These are phyloP conservation scores for Lucifuga dentata DNA, from an alignment of 2,113 vertebrate genomes.

Conservation along the genomic window DNA sequence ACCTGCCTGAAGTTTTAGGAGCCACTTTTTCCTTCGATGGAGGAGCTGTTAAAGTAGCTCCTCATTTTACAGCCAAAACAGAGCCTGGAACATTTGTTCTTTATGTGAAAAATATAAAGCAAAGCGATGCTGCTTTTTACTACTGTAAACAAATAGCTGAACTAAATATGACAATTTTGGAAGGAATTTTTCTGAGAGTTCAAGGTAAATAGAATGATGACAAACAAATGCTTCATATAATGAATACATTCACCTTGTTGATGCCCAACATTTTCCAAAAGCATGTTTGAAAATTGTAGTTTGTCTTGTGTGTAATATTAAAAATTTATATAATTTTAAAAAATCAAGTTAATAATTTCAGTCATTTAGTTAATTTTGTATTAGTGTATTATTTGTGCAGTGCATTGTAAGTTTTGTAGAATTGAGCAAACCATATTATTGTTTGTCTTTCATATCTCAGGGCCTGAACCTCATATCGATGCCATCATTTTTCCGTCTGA, in stretches of 20 bases:
- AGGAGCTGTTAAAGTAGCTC: accelerated
- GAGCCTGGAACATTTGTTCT: constrained; percentile 22
- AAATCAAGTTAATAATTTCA: no score
- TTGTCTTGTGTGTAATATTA: no score
- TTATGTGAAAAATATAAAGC: not conserved
- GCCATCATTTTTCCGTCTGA: not conserved
- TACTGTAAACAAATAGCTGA: constrained; percentile 28
- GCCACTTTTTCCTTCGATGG: not conserved
- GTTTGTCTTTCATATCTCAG: not conserved
- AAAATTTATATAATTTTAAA: no score
- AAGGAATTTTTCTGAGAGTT: constrained; percentile 16
- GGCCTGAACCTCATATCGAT: not conserved
- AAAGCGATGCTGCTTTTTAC: constrained; percentile 49
- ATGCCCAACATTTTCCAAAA: not conserved
- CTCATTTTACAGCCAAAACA: constrained; percentile 5
- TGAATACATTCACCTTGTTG: not conserved
- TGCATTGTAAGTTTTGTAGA: no score
- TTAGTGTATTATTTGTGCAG: no score
- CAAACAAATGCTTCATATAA: not conserved
- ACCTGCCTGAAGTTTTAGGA: constrained; percentile 36
- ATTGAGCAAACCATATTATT: no score
- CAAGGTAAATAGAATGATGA: constrained; percentile 23
- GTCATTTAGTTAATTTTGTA: no score
- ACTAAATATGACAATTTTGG: not conserved
- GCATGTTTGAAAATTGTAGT: no score